Evolutionary conservation across 2,797 vertebrate species (phyloP).

Genomic region (Silurus aristotelis): DNA sequence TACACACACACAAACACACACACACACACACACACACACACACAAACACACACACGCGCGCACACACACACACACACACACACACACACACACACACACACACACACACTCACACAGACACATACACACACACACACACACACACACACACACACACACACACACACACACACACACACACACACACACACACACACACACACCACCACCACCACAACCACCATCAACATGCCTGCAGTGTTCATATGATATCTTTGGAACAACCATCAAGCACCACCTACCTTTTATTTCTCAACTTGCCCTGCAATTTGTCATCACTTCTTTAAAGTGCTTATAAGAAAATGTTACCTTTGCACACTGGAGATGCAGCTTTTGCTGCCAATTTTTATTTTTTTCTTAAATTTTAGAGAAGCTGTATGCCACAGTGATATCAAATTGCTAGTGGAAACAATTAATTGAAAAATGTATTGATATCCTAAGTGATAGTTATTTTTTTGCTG

Average conservation of each 20-base stretch:
- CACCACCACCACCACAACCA: not conserved
- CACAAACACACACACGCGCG: too few species aligned
- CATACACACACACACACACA: too few species aligned
- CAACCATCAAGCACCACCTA: not conserved
- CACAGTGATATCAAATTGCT: not conserved
- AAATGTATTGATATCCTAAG: too few species aligned
- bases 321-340: not conserved
- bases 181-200: slow-evolving; percentile 25
- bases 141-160: too few species aligned
- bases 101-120: too few species aligned
- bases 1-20: too few species aligned
- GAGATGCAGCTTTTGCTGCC: not conserved
- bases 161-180: slow-evolving; percentile 34
- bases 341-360: not conserved
- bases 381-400: not conserved
- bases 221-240: not conserved
- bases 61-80: too few species aligned
- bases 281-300: not conserved
- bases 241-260: not conserved
- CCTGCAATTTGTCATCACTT: not conserved
- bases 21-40: too few species aligned
- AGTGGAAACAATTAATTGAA: too few species aligned
- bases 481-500: not conserved
- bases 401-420: not conserved
- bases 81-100: too few species aligned